These are phyloP conservation scores for Eurois occulta DNA, from an alignment of 2,888 invertebrate genomes.

Conservation along the genomic window DNA sequence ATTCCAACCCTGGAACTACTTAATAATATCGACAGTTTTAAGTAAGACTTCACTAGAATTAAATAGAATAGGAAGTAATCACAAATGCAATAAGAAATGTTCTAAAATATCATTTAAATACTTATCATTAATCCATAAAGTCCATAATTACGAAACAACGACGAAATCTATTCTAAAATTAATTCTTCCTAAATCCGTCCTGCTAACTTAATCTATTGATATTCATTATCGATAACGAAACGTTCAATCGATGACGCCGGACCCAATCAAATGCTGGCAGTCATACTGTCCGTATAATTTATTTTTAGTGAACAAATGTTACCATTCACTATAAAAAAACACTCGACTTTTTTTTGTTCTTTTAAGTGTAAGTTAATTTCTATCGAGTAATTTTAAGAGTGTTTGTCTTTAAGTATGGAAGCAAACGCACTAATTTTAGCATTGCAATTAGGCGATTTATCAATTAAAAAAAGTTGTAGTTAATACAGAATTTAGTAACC, in stretches of 20 bases:
- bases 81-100: slow-evolving; percentile 23
- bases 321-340: slow-evolving; percentile 88
- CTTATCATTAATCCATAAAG: slow-evolving; percentile 18
- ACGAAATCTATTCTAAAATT: slow-evolving; percentile 62
- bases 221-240: slow-evolving; percentile 48
- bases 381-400: slow-evolving; percentile 78
- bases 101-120: slow-evolving; percentile 25
- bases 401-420: slow-evolving; percentile 66
- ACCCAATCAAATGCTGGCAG: slow-evolving; percentile 64
- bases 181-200: slow-evolving; percentile 61
- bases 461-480: slow-evolving; percentile 58
- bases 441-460: slow-evolving; percentile 55
- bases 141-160: slow-evolving; percentile 40
- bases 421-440: slow-evolving; percentile 39
- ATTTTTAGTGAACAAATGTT: slow-evolving; percentile 89
- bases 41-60: slow-evolving; percentile 30
- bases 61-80: slow-evolving; percentile 19
- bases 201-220: slow-evolving; percentile 47
- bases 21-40: slow-evolving; percentile 23
- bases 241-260: slow-evolving; percentile 58
- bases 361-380: slow-evolving; percentile 84
- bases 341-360: slow-evolving; percentile 81
- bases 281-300: slow-evolving; percentile 69
- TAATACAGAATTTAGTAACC: slow-evolving; percentile 61
- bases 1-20: neutral